phyloP scores from a whole-genome alignment of 1,140 invertebrate species.

The Drosophila setifemur region DNA sequence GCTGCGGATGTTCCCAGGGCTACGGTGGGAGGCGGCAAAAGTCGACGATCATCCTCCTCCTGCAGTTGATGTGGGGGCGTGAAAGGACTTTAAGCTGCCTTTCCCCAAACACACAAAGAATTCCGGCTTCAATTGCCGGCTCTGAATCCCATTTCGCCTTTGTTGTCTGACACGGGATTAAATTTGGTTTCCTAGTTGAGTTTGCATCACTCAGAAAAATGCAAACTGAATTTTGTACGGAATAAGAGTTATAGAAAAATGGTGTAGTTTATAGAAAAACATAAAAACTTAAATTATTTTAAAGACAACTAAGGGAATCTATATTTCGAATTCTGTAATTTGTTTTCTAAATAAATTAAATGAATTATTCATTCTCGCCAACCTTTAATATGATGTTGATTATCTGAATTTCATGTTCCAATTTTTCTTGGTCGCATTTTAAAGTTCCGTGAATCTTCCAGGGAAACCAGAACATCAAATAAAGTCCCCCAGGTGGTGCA shows the following conservation, averaged over 20 bases:
- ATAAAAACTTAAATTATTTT: too few species aligned
- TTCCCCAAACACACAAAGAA: not conserved
- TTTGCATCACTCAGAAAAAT: not conserved
- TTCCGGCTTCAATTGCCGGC: not conserved
- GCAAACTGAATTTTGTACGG: too few species aligned
- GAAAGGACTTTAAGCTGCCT: constrained; percentile 9
- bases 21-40: constrained; percentile 47
- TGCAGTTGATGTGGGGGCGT: constrained; percentile 14
- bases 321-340: too few species aligned
- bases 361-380: too few species aligned
- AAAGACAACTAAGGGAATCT: too few species aligned
- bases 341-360: too few species aligned
- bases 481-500: constrained; percentile 3
- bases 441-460: constrained; percentile 8
- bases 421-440: not conserved
- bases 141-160: constrained; percentile 21
- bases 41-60: constrained; percentile 56
- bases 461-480: not conserved
- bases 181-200: not conserved
- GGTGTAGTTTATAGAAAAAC: too few species aligned
- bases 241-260: too few species aligned
- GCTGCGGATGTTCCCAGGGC: constrained; percentile 57
- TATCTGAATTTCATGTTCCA: too few species aligned
- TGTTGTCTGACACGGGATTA: constrained; percentile 33
- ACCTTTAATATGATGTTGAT: too few species aligned